A percentile compares a stretch with the other conserved stretches of the same genome.
Conservation (phyloP, 1,140 invertebrate genomes). For the Zeugodacus cucurbitae region DNA sequence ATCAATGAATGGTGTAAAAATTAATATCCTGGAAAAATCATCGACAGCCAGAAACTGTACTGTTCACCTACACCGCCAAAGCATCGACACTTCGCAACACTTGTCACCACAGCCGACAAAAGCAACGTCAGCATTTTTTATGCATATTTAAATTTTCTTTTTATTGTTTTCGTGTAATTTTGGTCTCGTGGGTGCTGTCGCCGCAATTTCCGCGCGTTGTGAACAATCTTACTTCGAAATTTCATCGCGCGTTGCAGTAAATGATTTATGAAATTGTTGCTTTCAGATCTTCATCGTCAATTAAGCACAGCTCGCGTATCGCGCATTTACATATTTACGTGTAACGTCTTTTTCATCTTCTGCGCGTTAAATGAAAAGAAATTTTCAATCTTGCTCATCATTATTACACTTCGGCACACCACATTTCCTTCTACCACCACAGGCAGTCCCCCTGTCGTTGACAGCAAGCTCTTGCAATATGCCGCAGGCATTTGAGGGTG, state of each 20-base stretch:
- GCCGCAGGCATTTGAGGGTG: background rate
- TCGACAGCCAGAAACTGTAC: background rate
- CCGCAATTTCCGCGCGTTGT: background rate
- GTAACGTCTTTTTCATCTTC: slow-evolving; percentile 36
- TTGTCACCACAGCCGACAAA: background rate
- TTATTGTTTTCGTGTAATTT: slow-evolving; percentile 41
- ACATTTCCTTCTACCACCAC: background rate
- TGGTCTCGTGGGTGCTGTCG: background rate
- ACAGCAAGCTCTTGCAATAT: background rate
- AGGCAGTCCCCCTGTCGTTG: background rate
- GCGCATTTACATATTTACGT: background rate
- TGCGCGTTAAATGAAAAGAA: slow-evolving; percentile 40
- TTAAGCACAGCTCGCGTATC: slow-evolving; percentile 35
- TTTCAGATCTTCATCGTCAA: slow-evolving; percentile 47
- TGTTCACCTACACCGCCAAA: background rate
- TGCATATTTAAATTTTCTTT: background rate
- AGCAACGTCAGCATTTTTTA: slow-evolving; percentile 39
- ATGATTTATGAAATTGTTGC: slow-evolving; percentile 66
- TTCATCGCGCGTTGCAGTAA: slow-evolving; percentile 48
- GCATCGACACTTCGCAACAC: background rate
- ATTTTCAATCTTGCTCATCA: slow-evolving; percentile 20
- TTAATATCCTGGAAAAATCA: slow-evolving; percentile 61
- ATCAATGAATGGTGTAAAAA: slow-evolving; percentile 66
- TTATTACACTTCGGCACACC: background rate
- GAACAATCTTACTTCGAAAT: slow-evolving; percentile 24